Base-by-base conservation (phyloP, 2,888 invertebrate genomes). In the Rhagonycha fulva region DNA sequence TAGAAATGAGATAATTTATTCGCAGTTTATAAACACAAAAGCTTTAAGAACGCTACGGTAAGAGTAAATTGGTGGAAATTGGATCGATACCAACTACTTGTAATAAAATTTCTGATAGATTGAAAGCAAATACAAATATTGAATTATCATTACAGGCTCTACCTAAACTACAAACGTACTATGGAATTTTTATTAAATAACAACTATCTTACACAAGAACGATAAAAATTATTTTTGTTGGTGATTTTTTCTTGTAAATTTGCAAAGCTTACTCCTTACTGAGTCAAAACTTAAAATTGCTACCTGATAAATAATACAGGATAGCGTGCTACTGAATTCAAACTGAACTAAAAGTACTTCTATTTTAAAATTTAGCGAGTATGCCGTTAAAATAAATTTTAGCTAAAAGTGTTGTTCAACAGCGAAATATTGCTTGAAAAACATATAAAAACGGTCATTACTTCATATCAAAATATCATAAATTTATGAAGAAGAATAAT, bases 41-140 rank as follows among this genome's bases (percentile, higher is more conserved):
- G 71, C 32, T 32, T 32, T 12, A 66, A 62, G 63, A 71, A 71
- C 66, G 32, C 12, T 12, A 66, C 32, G 63, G 71, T 63, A 66
- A 30, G 32, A 71, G 71, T 71, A 71, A 71, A 71, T 71, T 66
- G 71, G 66, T 71, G 63, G 63, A 62, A 62, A 71, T 71, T 32
- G 63, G 71, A 71, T 71, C 71, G 71, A 71, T 71, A 71, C 32
- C 47, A 32, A 14, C 32, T 66, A 62, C 71, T 19, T 71, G 32
- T 71, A 71, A 71, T 66, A 66, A 71, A 63, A 66, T 71, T 71
- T 66, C 66, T 47, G 71, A 66, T 71, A 71, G 32, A 32, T 32
- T 32, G 32, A 32, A 32, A 32, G 32, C 32, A 32, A 32, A 71
- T 71, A 30, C 32, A 30, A 71, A 71, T 71, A 71, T 71, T 71